Conservation (phyloP, 2,113 vertebrate genomes). For the Brevimyrus niger region DNA sequence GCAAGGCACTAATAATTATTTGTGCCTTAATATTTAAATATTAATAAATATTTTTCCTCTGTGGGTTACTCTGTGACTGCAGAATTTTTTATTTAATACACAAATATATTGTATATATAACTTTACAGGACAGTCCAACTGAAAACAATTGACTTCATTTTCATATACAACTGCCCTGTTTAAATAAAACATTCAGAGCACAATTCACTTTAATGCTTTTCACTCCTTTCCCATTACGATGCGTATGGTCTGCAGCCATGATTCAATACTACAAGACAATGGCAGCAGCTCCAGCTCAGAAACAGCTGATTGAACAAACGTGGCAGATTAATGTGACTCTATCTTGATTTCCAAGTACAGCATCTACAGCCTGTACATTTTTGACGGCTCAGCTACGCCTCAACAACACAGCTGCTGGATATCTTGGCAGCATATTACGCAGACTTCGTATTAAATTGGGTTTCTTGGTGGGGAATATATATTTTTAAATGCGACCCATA, state of each 20-base stretch:
- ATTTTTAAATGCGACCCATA: neutral
- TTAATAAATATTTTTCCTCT: neutral
- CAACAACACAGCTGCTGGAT: neutral
- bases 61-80: neutral
- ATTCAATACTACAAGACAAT: neutral
- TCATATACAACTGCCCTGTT: neutral
- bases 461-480: neutral
- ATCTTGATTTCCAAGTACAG: neutral
- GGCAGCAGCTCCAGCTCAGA: neutral
- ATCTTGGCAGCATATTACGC: neutral
- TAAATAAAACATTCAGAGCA: neutral
- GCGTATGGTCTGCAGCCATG: neutral
- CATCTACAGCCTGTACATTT: neutral
- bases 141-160: neutral
- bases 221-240: neutral
- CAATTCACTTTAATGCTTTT: neutral
- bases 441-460: neutral
- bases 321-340: neutral
- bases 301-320: neutral
- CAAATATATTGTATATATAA: neutral
- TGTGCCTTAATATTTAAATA: neutral
- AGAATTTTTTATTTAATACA: neutral
- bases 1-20: neutral
- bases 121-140: neutral
- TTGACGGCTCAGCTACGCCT: neutral